phyloP scores from a whole-genome alignment of 2,797 vertebrate genomes.

The Acestrorhynchus altus region DNA sequence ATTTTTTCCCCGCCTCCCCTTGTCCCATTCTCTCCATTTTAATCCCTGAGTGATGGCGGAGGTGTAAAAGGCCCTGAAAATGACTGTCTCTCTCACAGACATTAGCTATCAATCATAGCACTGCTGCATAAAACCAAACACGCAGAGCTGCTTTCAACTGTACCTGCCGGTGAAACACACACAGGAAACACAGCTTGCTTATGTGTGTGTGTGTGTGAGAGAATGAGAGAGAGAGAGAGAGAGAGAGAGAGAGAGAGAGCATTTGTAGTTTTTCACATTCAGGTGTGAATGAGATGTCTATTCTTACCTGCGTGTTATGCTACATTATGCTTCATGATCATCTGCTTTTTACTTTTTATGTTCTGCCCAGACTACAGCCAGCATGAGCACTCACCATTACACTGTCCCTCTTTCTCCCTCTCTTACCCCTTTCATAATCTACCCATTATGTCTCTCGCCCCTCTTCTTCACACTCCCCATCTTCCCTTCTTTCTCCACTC shows the following conservation, averaged over 20 bases:
- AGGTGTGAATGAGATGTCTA: conserved; percentile 52
- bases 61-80: conserved; percentile 56
- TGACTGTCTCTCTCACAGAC: conserved; percentile 75
- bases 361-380: conserved; percentile 27
- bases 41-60: conserved; percentile 60
- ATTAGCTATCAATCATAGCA: conserved; percentile 75
- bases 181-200: conserved; percentile 31
- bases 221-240: conserved; percentile 4
- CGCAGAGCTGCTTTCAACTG: conserved; percentile 23
- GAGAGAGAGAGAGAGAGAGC: conserved; percentile 24
- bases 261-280: conserved; percentile 48
- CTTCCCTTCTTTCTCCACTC: background rate
- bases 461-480: background rate
- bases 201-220: conserved; percentile 5
- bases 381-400: conserved; percentile 23
- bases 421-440: background rate
- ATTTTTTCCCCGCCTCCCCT: conserved; percentile 6
- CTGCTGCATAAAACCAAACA: conserved; percentile 55
- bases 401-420: background rate
- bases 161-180: conserved; percentile 36
- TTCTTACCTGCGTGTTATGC: conserved; percentile 35
- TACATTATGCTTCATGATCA: conserved; percentile 48
- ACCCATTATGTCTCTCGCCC: background rate
- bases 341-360: conserved; percentile 47
- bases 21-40: conserved; percentile 57